Evolutionary conservation across 2,797 vertebrate genomes (phyloP).

Genomic region (Siniperca obscura): DNA sequence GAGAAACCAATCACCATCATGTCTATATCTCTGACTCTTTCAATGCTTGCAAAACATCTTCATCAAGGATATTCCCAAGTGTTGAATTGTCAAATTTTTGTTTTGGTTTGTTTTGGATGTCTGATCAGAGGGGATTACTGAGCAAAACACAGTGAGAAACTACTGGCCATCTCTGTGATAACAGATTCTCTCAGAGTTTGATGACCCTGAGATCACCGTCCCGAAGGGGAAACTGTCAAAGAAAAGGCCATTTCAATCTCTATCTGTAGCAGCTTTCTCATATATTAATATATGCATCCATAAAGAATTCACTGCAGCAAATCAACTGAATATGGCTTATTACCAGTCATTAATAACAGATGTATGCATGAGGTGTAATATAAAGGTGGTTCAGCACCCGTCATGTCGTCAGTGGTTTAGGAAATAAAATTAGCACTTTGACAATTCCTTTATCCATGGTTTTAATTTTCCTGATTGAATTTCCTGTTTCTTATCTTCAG

Average conservation of each 20-base stretch:
- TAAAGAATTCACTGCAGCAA: background rate
- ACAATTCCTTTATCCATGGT: background rate
- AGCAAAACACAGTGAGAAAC: conserved; percentile 24
- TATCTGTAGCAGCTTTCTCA: background rate
- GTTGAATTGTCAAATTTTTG: background rate
- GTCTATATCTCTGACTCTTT: background rate
- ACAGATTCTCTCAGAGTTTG: conserved; percentile 17
- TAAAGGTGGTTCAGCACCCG: background rate
- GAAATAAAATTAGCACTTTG: conserved; percentile 16
- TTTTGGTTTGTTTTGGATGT: conserved; percentile 3
- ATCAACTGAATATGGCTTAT: background rate
- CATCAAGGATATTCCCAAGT: background rate
- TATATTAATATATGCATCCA: background rate
- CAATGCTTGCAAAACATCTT: background rate
- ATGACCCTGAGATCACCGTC: conserved; percentile 5
- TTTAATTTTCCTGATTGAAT: conserved; percentile 4
- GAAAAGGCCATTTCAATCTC: conserved; percentile 8
- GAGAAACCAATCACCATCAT: background rate
- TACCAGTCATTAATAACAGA: conserved; percentile 8
- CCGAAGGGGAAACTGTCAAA: conserved; percentile 3
- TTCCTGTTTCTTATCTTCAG: background rate
- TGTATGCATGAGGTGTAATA: conserved; percentile 1
- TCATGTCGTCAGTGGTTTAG: background rate
- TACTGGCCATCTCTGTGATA: background rate
- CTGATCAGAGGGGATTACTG: conserved; percentile 19